Evolutionary conservation across 2,888 invertebrate species (phyloP), one percentile per base, ranked within the genome.

Genomic region (Tinea semifulvella): DNA sequence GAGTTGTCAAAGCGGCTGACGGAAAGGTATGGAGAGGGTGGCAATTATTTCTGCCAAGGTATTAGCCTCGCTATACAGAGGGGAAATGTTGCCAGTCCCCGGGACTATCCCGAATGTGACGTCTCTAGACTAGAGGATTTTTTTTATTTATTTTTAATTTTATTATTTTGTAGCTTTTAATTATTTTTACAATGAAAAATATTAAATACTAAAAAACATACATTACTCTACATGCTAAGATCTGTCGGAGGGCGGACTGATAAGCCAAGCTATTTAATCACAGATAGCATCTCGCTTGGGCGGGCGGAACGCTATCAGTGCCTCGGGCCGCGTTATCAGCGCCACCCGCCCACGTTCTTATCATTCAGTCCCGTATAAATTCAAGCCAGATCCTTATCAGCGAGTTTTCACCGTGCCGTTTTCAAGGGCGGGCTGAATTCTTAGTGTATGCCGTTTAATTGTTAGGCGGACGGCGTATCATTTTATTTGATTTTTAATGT

Each of bases 251-350:
- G 53, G 55, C 59, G 55, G 50, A 52, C 60, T 62, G 75, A 74
- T 75, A 75, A 64, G 57, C 58, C 61, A 54, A 54, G 72, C 71
- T 72, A 70, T 73, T 74, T 75, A 72, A 75, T 75, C 75, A 71
- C 62, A 69, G 72, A 73, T 71, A 68, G 55, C 61, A 74, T 73
- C 45, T 35, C 70, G 57, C 56, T 46, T 55, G 71, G 68, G 68
- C 69, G 68, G 70, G 67, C 62, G 68, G 61, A 42, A 61, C 53
- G 59, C 60, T 68, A 71, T 69, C 71, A 64, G 65, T 64, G 62
- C 63, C 60, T 60, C 40, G 46, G 43, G 61, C 58, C 43, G 54
- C 56, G 52, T 42, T 40, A 39, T 46, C 42, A 17, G 40, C 36
- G 44, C 43, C 27, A 35, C 48, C 48, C 47, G 48, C 46, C 46